Percentiles rank a stretch among this genome's conserved stretches.
phyloP scores from a whole-genome alignment of 2,888 invertebrate species.

The Papilio protenor region DNA sequence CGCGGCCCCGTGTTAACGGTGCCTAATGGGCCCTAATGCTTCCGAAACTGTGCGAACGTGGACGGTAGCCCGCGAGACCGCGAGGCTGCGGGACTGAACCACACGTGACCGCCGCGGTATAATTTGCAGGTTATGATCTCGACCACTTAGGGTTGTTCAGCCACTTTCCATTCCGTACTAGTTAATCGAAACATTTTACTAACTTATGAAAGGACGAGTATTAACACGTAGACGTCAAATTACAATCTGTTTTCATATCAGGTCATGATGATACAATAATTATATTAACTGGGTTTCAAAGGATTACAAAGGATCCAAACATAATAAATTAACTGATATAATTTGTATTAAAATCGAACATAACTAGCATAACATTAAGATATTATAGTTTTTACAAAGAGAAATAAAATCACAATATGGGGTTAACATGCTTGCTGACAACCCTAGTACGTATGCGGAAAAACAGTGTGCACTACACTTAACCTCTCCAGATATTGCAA shows the following conservation, averaged over 20 bases:
- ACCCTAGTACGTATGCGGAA: conserved; percentile 50
- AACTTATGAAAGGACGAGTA: not conserved
- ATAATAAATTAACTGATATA: too few species aligned
- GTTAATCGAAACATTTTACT: not conserved
- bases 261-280: too few species aligned
- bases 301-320: too few species aligned
- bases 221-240: not conserved
- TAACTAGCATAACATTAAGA: too few species aligned
- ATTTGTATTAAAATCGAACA: too few species aligned
- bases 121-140: conserved; percentile 71
- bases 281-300: too few species aligned
- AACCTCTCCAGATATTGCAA: conserved; percentile 68
- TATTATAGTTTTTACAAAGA: too few species aligned
- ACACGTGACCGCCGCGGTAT: conserved; percentile 77
- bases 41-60: conserved; percentile 84
- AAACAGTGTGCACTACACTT: conserved; percentile 68
- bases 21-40: conserved; percentile 84
- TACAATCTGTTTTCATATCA: too few species aligned
- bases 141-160: conserved; percentile 38
- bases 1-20: conserved; percentile 81
- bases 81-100: conserved; percentile 66
- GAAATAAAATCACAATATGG: not conserved
- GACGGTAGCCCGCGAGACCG: conserved; percentile 75
- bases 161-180: not conserved
- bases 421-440: conserved; percentile 6